Evolutionary conservation across 2,888 invertebrate species (phyloP).

Genomic region (Pyrrhia umbra): DNA sequence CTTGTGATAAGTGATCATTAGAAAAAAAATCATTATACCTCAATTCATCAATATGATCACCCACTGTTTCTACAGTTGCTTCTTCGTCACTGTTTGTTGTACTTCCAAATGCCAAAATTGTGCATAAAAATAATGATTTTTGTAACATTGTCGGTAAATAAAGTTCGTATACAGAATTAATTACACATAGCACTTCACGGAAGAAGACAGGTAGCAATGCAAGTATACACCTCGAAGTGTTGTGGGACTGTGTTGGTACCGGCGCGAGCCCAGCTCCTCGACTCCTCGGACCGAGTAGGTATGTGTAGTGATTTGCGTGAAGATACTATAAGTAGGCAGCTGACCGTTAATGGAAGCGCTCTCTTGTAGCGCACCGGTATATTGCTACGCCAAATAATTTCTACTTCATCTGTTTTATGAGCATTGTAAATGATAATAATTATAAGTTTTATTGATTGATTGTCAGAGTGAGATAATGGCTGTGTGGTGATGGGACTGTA

Average conservation of each 20-base stretch:
- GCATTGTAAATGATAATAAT: constrained; percentile 5
- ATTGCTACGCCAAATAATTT: constrained; percentile 8
- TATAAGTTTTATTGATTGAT: background rate
- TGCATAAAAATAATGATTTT: constrained; percentile 32
- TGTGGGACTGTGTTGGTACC: constrained; percentile 21
- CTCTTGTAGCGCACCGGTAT: constrained; percentile 16
- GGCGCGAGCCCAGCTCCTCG: constrained; percentile 1
- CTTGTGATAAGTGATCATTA: constrained; percentile 15
- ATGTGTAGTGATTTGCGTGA: constrained; percentile 4
- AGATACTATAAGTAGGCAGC: constrained; percentile 26
- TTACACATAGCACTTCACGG: constrained; percentile 8
- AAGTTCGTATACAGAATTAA: background rate
- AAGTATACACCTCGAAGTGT: constrained; percentile 21
- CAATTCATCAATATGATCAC: constrained; percentile 21
- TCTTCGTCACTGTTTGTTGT: constrained; percentile 38
- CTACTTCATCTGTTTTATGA: background rate
- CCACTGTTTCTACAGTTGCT: constrained; percentile 42
- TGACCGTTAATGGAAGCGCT: constrained; percentile 38
- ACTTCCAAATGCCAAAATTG: constrained; percentile 28
- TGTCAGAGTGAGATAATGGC: too few relatives aligned
- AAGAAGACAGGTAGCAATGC: background rate
- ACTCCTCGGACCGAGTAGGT: background rate
- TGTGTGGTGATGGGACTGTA: constrained; percentile 2
- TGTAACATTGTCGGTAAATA: constrained; percentile 30
- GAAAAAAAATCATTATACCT: background rate